Percentiles rank a stretch among this genome's conserved stretches.
phyloP scores from a whole-genome alignment of 2,888 invertebrate species.

The Eupithecia inturbata region DNA sequence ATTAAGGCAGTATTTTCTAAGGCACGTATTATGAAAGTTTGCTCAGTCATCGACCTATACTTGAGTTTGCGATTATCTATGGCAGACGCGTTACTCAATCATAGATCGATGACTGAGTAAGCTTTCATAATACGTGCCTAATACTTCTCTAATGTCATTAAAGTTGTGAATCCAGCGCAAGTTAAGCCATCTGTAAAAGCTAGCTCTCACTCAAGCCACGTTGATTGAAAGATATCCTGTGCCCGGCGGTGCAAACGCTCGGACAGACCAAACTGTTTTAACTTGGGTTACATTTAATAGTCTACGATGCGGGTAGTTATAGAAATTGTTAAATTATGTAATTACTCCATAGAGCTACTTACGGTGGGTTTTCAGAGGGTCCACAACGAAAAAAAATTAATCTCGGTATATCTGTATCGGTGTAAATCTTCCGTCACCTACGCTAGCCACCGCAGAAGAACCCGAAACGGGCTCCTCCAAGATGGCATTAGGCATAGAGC shows the following conservation, averaged over 20 bases:
- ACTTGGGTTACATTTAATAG: slow-evolving; percentile 21
- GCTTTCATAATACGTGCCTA: neutral
- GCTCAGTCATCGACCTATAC: too few relatives aligned
- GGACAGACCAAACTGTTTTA: slow-evolving; percentile 38
- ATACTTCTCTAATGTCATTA: neutral
- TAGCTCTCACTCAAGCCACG: slow-evolving; percentile 19
- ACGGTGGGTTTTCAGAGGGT: neutral
- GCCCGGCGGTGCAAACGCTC: slow-evolving; percentile 21
- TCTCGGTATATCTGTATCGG: too few relatives aligned
- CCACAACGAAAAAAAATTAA: too few relatives aligned
- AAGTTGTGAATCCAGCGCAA: neutral
- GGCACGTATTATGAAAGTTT: too few relatives aligned
- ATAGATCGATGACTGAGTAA: neutral
- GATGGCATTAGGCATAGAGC: too few relatives aligned
- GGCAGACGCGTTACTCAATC: neutral
- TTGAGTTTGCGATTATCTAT: neutral
- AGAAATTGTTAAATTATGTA: neutral
- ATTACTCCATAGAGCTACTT: neutral
- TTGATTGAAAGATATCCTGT: slow-evolving; percentile 53
- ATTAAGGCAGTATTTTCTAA: neutral
- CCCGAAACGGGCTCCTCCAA: too few relatives aligned
- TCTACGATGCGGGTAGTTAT: neutral
- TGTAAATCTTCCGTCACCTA: too few relatives aligned
- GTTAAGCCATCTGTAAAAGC: slow-evolving; percentile 4
- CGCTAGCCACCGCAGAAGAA: too few relatives aligned